These are phyloP conservation scores for Pristionchus maxplancki DNA, from an alignment of 2,888 invertebrate genomes.

Conservation along the genomic window DNA sequence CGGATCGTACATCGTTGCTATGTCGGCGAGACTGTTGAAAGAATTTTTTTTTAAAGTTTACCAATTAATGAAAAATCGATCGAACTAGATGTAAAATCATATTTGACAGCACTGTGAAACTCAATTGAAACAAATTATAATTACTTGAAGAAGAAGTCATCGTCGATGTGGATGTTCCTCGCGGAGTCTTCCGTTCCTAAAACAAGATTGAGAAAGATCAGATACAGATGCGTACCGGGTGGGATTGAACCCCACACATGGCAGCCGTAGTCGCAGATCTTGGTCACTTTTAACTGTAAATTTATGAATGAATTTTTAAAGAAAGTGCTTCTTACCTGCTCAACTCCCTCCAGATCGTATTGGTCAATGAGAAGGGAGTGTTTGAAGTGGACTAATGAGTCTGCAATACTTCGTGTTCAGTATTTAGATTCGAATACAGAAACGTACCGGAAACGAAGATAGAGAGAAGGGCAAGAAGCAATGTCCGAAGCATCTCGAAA, in stretches of 20 bases:
- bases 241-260: slow-evolving; percentile 29
- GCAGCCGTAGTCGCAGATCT: slow-evolving; percentile 41
- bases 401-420: neutral
- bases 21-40: neutral
- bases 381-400: neutral
- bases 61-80: too few species aligned
- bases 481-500: neutral
- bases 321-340: neutral
- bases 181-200: neutral
- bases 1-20: neutral
- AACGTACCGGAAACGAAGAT: neutral
- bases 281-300: slow-evolving; percentile 7
- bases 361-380: slow-evolving; percentile 2
- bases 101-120: neutral
- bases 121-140: neutral
- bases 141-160: slow-evolving; percentile 39
- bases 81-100: neutral
- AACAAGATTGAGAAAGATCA: neutral
- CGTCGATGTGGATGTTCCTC: slow-evolving; percentile 32
- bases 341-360: slow-evolving; percentile 8
- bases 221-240: neutral
- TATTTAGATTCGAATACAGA: neutral
- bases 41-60: neutral
- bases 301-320: neutral
- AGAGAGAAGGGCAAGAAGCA: neutral